A percentile compares a stretch with the other conserved stretches of the same genome.
phyloP scores from a whole-genome alignment of 1,140 invertebrate species.

The Drosophila rufa region DNA sequence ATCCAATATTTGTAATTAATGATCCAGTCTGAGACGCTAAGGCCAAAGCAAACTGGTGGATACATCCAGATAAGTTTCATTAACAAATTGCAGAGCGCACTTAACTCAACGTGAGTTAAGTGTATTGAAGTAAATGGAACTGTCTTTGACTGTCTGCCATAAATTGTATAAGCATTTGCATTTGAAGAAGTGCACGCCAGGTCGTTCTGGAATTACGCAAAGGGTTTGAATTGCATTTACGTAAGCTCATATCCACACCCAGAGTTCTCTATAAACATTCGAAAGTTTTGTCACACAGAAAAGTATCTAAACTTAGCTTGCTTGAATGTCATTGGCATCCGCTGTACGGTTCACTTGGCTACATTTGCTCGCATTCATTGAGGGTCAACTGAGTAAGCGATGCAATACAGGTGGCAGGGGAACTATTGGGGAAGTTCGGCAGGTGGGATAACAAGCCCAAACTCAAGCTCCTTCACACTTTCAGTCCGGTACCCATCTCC shows the following conservation, averaged over 20 bases:
- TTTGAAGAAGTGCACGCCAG: slow-evolving; percentile 38
- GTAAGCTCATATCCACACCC: slow-evolving; percentile 38
- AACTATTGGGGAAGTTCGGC: slow-evolving; percentile 5
- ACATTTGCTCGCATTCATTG: slow-evolving; percentile 20
- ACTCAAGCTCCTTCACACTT: slow-evolving; percentile 16
- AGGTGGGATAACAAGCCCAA: slow-evolving; percentile 27
- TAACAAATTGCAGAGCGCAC: slow-evolving; percentile 43
- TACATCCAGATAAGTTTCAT: slow-evolving; percentile 33
- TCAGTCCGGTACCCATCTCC: slow-evolving; percentile 15
- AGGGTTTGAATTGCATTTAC: slow-evolving; percentile 29
- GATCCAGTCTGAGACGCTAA: slow-evolving; percentile 5
- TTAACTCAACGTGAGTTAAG: slow-evolving; percentile 27
- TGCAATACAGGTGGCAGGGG: background rate
- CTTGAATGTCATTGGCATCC: slow-evolving; percentile 46
- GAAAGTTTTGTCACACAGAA: slow-evolving; percentile 53
- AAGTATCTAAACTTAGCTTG: slow-evolving; percentile 47
- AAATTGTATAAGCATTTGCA: slow-evolving; percentile 50
- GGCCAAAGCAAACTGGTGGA: background rate
- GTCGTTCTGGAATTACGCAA: slow-evolving; percentile 42
- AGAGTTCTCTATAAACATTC: background rate
- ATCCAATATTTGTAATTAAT: slow-evolving; percentile 51
- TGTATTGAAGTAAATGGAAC: slow-evolving; percentile 36
- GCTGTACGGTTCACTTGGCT: slow-evolving; percentile 40
- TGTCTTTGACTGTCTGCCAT: slow-evolving; percentile 32
- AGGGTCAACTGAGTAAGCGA: slow-evolving; percentile 21